Conservation (phyloP, 2,113 vertebrate species). For the Tetraodon nigroviridis region DNA sequence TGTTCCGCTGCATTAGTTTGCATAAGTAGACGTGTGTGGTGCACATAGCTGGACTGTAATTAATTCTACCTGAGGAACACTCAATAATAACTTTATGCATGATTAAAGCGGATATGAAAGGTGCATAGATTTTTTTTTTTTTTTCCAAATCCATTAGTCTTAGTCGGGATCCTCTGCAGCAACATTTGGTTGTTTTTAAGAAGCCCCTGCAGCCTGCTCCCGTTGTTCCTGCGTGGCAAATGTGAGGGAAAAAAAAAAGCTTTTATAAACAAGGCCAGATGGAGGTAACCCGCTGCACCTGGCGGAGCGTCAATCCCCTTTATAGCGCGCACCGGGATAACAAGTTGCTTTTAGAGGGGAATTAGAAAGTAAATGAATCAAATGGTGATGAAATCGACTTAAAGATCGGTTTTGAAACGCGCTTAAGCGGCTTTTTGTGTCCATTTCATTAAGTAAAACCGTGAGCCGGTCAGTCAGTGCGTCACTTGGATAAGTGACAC, state of each 20-base stretch:
- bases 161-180: background rate
- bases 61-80: background rate
- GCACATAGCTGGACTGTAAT: conserved; percentile 2
- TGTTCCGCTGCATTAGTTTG: conserved; percentile 24
- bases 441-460: conserved; percentile 78
- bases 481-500: conserved; percentile 40
- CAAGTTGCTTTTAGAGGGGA: conserved; percentile 66
- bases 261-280: conserved; percentile 9
- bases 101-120: background rate
- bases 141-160: background rate
- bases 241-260: too few relatives aligned
- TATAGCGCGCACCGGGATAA: conserved; percentile 57
- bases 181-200: background rate
- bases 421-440: conserved; percentile 74
- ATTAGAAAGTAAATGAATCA: conserved; percentile 74
- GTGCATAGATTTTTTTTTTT: too few relatives aligned
- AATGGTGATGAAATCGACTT: conserved; percentile 71
- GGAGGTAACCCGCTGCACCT: conserved; percentile 29
- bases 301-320: conserved; percentile 24
- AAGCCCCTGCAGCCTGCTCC: too few relatives aligned
- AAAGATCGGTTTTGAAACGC: conserved; percentile 44
- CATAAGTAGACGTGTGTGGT: conserved; percentile 13
- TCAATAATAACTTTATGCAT: background rate
- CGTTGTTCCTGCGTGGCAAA: too few relatives aligned
- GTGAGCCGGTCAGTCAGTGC: conserved; percentile 38